Base-by-base conservation (phyloP, 2,797 vertebrate genomes). In the Lacerta viridis region DNA sequence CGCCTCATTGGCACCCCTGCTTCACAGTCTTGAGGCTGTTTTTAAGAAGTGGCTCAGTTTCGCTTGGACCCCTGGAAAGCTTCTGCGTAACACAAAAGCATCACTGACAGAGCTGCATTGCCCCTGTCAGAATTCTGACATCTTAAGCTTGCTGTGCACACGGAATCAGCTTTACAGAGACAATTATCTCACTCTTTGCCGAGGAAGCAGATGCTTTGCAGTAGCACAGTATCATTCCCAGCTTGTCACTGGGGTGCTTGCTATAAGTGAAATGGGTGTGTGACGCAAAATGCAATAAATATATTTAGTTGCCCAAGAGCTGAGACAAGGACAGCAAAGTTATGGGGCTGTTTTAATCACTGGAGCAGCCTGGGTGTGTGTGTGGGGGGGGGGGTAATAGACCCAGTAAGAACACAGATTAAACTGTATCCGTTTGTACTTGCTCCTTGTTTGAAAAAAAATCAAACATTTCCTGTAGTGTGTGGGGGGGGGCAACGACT, bases 211-310 rank as follows among this genome's bases (percentile, higher is more conserved):
- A 92, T 92, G 93, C 89, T 55, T 87, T 92, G 50, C 64, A 84
- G 88, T 33, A 91, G 90, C 87, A 93, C 92, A 88, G 88, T 90
- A 90, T 90, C 39, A 2, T 92, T 84, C 69, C 82, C 43, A 80
- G 84, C 80, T 78, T 93, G 88, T 91, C 93, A 93, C 69, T 83
- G 93, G 93, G 84, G 80, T n/a, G n/a, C n/a, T n/a, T 91, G 80
- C 93, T 93, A 94, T 92, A 89, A 93, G 89, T 91, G 90, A 95
- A 94, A 94, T 81, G 83, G 90, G 90, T 20, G 29, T 84, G 71
- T 69, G 83, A 79, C 25, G 39, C 64, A 92, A 82, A 88, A 83
- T 80, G 69, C 90, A 81, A 41, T 76, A 84, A 90, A 69, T 89
- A 87, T 91, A 88, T 86, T 94, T 90, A 91, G 90, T 88, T 91